phyloP scores from a whole-genome alignment of 2,888 invertebrate species.

The Andrena marginata region DNA sequence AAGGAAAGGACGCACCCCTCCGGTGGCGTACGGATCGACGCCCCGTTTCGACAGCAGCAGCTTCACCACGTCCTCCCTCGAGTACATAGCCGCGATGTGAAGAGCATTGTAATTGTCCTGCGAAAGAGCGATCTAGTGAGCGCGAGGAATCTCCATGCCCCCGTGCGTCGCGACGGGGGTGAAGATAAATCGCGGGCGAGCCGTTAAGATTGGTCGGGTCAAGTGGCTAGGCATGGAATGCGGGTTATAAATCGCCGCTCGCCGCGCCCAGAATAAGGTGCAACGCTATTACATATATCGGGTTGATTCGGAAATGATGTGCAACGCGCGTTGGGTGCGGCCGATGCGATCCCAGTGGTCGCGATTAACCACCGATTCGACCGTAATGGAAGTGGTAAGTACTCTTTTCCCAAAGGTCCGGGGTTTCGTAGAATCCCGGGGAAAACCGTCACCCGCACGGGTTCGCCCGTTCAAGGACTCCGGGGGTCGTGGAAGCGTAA shows the following conservation, averaged over 20 bases:
- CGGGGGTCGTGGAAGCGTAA: background rate
- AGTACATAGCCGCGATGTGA: constrained; percentile 97
- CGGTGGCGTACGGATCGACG: constrained; percentile 96
- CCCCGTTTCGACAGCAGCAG: constrained; percentile 94
- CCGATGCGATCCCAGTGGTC: background rate
- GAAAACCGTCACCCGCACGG: background rate
- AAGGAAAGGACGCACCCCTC: constrained; percentile 92
- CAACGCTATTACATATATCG: constrained; percentile 22
- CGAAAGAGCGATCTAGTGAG: constrained; percentile 17
- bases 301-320: constrained; percentile 47
- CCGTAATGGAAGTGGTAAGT: background rate
- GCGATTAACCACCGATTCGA: constrained; percentile 31
- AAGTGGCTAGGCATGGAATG: constrained; percentile 17
- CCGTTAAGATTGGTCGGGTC: constrained; percentile 10
- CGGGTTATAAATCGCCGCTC: constrained; percentile 70
- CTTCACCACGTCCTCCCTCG: constrained; percentile 97
- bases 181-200: constrained; percentile 28
- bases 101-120: constrained; percentile 98
- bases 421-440: background rate
- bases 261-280: constrained; percentile 77
- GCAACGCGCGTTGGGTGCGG: constrained; percentile 41
- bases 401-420: background rate
- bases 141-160: background rate
- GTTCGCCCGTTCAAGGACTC: background rate
- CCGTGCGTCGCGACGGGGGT: background rate